Conservation (phyloP, 2,888 invertebrate genomes). For the Synergus laeviventris region DNA sequence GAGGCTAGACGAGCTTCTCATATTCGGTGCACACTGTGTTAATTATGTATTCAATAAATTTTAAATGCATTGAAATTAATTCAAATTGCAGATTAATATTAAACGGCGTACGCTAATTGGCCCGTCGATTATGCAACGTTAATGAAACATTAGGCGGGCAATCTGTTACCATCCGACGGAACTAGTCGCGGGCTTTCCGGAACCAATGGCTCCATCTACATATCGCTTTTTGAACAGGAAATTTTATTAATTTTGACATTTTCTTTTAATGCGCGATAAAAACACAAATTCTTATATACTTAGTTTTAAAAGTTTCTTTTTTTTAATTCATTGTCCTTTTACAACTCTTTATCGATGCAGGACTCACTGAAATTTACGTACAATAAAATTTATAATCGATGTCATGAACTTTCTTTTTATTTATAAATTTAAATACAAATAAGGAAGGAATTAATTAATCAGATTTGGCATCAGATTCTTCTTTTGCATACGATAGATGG, state of each 20-base stretch:
- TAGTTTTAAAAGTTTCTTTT: too few species aligned
- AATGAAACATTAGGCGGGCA: slow-evolving; percentile 71
- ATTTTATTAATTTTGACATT: background rate
- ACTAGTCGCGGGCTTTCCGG: slow-evolving; percentile 35
- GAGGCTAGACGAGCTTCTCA: background rate
- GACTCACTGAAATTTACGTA: too few species aligned
- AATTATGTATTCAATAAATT: slow-evolving; percentile 74
- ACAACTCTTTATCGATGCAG: too few species aligned
- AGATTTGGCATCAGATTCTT: background rate
- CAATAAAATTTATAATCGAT: too few species aligned
- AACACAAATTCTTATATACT: too few species aligned
- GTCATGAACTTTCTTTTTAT: too few species aligned
- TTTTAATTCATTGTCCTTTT: too few species aligned
- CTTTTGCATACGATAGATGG: background rate
- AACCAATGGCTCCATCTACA: slow-evolving; percentile 33
- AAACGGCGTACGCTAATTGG: slow-evolving; percentile 71
- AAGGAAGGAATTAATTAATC: background rate
- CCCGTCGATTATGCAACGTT: slow-evolving; percentile 70
- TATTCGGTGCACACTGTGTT: slow-evolving; percentile 44
- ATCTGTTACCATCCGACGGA: slow-evolving; percentile 57
- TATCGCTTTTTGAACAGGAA: background rate
- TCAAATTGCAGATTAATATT: slow-evolving; percentile 75
- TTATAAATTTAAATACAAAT: too few species aligned
- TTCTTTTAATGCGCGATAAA: too few species aligned
- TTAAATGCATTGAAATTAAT: slow-evolving; percentile 74